These are phyloP conservation scores for Pristis pectinata DNA, from an alignment of 2,797 vertebrate species.

Conservation along the genomic window DNA sequence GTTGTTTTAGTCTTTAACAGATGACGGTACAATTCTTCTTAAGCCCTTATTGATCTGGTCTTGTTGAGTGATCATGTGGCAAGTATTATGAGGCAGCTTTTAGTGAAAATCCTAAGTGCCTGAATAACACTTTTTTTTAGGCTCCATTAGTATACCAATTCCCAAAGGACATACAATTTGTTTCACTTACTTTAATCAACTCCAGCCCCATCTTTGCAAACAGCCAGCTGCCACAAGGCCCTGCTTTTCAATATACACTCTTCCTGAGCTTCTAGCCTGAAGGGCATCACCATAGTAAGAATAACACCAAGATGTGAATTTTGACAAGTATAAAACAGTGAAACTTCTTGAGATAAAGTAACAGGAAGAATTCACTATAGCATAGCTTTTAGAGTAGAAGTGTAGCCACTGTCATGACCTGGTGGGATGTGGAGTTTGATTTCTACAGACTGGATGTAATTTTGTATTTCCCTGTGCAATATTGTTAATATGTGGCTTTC, in stretches of 20 bases:
- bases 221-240: neutral
- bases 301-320: neutral
- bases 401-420: slow-evolving; percentile 74
- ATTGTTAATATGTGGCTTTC: slow-evolving; percentile 81
- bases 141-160: slow-evolving; percentile 23
- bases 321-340: neutral
- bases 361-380: neutral
- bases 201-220: slow-evolving; percentile 15
- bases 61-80: slow-evolving; percentile 31
- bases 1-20: slow-evolving; percentile 29
- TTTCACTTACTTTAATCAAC: slow-evolving; percentile 33
- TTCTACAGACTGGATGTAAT: slow-evolving; percentile 83
- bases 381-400: slow-evolving; percentile 82
- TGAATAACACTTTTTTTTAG: slow-evolving; percentile 30
- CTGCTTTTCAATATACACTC: neutral
- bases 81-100: slow-evolving; percentile 26
- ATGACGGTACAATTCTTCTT: slow-evolving; percentile 2
- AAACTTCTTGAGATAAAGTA: neutral
- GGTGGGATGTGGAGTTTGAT: slow-evolving; percentile 75
- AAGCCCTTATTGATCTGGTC: slow-evolving; percentile 33
- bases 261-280: neutral
- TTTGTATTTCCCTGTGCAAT: slow-evolving; percentile 85
- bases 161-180: slow-evolving; percentile 17
- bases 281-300: neutral
- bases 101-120: slow-evolving; percentile 29